These are phyloP conservation scores for Temnothorax longispinosus DNA, from an alignment of 1,140 invertebrate species.

Conservation along the genomic window DNA sequence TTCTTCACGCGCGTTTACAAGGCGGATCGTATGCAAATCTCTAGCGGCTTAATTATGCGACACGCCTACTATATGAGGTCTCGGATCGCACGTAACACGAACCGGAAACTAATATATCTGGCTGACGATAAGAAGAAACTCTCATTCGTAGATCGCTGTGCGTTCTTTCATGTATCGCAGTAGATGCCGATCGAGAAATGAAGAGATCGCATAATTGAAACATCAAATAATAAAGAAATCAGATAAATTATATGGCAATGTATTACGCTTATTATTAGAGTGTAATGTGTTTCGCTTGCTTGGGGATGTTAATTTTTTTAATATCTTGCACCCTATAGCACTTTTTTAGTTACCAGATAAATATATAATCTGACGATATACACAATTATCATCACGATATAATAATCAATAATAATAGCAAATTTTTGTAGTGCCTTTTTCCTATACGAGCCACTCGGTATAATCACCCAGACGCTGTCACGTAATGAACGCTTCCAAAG, in stretches of 20 bases:
- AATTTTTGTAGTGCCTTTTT: neutral
- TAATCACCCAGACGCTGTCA: slow-evolving; percentile 28
- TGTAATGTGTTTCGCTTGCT: neutral
- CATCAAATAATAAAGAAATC: neutral
- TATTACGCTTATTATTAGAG: neutral
- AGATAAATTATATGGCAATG: neutral
- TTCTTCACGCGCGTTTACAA: slow-evolving; percentile 61
- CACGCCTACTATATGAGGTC: slow-evolving; percentile 81
- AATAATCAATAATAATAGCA: neutral
- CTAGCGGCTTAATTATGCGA: slow-evolving; percentile 84
- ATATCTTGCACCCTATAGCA: neutral
- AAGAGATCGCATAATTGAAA: neutral
- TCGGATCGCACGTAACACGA: slow-evolving; percentile 80
- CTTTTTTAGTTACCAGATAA: neutral
- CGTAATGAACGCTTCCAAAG: slow-evolving; percentile 49
- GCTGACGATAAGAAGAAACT: slow-evolving; percentile 79
- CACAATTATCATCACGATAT: neutral
- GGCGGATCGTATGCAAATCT: slow-evolving; percentile 84
- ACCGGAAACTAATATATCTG: slow-evolving; percentile 82
- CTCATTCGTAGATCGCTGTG: slow-evolving; percentile 23
- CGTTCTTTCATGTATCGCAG: neutral
- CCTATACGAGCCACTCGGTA: neutral
- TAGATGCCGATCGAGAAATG: neutral
- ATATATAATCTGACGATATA: neutral
- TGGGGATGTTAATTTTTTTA: neutral